These are phyloP conservation scores for Eremophila alpestris DNA, from an alignment of 2,797 vertebrate genomes.

Conservation along the genomic window DNA sequence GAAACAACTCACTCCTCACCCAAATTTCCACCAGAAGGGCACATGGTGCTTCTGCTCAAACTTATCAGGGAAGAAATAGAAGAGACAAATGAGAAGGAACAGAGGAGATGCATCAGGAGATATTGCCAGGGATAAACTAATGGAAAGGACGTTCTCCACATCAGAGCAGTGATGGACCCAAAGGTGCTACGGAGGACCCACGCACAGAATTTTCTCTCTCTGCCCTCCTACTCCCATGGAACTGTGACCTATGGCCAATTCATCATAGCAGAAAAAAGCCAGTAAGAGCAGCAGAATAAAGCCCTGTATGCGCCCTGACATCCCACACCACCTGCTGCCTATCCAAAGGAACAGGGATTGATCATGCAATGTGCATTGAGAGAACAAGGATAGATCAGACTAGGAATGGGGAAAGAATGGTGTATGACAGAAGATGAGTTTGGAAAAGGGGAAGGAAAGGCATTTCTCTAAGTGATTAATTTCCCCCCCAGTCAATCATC, in stretches of 20 bases:
- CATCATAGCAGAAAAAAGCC: background rate
- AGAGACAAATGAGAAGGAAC: background rate
- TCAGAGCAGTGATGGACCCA: background rate
- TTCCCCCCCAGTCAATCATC: background rate
- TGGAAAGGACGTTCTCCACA: background rate
- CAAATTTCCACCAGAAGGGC: background rate
- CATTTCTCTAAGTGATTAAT: background rate
- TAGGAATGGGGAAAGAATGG: background rate
- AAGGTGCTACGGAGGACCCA: background rate
- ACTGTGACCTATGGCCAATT: background rate
- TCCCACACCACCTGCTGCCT: background rate
- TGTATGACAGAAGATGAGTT: background rate
- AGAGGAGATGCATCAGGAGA: background rate
- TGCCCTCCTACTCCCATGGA: background rate
- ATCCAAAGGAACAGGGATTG: background rate
- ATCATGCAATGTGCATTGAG: fast-evolving
- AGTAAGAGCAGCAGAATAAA: background rate
- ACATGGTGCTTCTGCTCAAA: background rate
- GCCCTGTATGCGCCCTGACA: fast-evolving
- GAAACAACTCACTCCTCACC: background rate
- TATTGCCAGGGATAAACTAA: background rate
- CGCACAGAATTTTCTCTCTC: background rate
- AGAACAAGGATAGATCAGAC: background rate
- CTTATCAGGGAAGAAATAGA: background rate
- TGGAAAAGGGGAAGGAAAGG: background rate